Conservation (phyloP, 2,797 vertebrate genomes). For the Thripadectes ignobilis region DNA sequence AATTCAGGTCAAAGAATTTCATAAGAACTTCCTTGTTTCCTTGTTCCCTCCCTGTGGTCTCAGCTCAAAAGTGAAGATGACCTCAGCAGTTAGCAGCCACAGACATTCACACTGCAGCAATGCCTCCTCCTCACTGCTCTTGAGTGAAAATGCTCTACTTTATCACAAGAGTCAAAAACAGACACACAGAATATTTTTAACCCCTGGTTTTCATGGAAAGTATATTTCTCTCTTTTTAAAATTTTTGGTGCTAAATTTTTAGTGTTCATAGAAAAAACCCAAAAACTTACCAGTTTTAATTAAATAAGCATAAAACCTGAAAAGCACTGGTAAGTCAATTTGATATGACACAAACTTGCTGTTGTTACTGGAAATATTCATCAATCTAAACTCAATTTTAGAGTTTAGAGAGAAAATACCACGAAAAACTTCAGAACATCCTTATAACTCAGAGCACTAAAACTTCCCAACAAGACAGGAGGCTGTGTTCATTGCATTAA, state of each 20-base stretch:
- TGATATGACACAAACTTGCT: not conserved
- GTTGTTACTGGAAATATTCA: not conserved
- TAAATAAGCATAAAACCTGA: not conserved
- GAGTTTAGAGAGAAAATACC: not conserved
- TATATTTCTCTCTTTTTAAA: not conserved
- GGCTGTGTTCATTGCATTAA: not conserved
- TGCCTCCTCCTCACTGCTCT: not conserved
- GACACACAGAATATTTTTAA: not conserved
- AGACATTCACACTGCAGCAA: not conserved
- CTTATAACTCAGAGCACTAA: not conserved
- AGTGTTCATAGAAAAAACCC: rapidly evolving
- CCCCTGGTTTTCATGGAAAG: not conserved
- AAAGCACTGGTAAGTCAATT: not conserved
- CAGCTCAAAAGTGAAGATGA: not conserved
- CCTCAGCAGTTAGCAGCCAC: not conserved
- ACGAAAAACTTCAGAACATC: not conserved
- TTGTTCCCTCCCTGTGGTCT: not conserved
- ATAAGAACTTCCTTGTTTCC: not conserved
- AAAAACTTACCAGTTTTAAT: not conserved
- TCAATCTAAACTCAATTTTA: not conserved
- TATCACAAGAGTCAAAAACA: not conserved
- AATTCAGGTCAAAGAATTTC: not conserved
- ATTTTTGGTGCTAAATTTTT: not conserved
- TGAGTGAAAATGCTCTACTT: not conserved
- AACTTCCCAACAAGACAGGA: not conserved